These are phyloP conservation scores for Melanaphis sacchari DNA, from an alignment of 1,140 invertebrate genomes.

Conservation along the genomic window DNA sequence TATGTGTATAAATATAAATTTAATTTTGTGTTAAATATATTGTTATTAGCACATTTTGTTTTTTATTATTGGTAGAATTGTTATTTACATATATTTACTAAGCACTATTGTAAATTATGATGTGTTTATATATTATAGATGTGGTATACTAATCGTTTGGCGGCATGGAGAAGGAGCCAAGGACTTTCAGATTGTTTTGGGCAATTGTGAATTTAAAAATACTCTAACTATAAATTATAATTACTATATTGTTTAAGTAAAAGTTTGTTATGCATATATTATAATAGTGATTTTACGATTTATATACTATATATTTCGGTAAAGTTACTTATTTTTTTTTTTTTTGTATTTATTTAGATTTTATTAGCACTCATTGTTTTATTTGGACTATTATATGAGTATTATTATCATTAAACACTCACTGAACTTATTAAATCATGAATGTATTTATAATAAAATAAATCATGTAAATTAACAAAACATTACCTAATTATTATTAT, in stretches of 20 bases:
- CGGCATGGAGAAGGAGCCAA: conserved; percentile 67
- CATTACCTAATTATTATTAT: background rate
- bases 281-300: background rate
- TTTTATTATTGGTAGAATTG: background rate
- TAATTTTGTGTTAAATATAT: background rate
- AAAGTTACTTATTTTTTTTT: background rate
- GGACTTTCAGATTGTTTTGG: conserved; percentile 65
- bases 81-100: background rate
- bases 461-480: background rate
- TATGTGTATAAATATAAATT: background rate
- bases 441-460: background rate
- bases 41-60: background rate
- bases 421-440: background rate
- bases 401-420: background rate
- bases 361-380: conserved; percentile 23
- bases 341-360: conserved; percentile 34
- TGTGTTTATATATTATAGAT: conserved; percentile 62
- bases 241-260: conserved; percentile 7
- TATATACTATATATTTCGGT: background rate
- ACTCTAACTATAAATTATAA: background rate
- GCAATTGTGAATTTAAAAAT: conserved; percentile 44
- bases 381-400: background rate
- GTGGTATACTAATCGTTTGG: conserved; percentile 66
- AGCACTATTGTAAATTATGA: background rate
- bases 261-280: conserved; percentile 18